These are phyloP conservation scores for Drosophila vallismaia DNA, from an alignment of 2,888 invertebrate species.

Conservation along the genomic window DNA sequence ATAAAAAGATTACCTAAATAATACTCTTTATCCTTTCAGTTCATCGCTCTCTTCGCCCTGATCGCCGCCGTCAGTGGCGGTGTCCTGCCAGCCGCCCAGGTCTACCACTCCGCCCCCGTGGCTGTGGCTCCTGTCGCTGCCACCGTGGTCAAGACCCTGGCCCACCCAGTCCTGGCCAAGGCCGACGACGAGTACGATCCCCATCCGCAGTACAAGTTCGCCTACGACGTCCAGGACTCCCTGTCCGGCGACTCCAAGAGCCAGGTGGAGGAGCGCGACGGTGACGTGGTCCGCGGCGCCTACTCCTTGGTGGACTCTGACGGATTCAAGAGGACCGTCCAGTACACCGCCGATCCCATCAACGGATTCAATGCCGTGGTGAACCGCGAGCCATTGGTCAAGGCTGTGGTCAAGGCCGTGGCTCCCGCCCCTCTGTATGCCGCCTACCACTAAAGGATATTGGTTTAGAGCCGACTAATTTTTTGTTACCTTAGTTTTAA, in stretches of 20 bases:
- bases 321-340: conserved; percentile 81
- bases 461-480: too few species aligned
- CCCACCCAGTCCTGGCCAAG: conserved; percentile 69
- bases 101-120: conserved; percentile 41
- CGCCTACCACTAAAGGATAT: conserved; percentile 10
- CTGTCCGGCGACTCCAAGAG: conserved; percentile 83
- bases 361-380: conserved; percentile 83
- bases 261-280: conserved; percentile 82
- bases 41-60: conserved; percentile 68
- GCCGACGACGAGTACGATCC: conserved; percentile 78
- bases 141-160: conserved; percentile 46
- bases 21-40: conserved; percentile 38
- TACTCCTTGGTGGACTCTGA: conserved; percentile 83
- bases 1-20: neutral
- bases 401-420: conserved; percentile 52
- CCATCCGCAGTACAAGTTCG: conserved; percentile 82
- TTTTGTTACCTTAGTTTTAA: conserved; percentile 37
- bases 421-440: conserved; percentile 51
- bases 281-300: conserved; percentile 82
- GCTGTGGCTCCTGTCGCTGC: conserved; percentile 49
- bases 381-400: conserved; percentile 68
- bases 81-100: conserved; percentile 58
- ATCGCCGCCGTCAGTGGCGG: conserved; percentile 73
- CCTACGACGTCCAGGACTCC: conserved; percentile 81
- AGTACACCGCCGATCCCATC: conserved; percentile 81